phyloP scores from a whole-genome alignment of 2,888 invertebrate genomes.

The Epistrophe eligans region DNA sequence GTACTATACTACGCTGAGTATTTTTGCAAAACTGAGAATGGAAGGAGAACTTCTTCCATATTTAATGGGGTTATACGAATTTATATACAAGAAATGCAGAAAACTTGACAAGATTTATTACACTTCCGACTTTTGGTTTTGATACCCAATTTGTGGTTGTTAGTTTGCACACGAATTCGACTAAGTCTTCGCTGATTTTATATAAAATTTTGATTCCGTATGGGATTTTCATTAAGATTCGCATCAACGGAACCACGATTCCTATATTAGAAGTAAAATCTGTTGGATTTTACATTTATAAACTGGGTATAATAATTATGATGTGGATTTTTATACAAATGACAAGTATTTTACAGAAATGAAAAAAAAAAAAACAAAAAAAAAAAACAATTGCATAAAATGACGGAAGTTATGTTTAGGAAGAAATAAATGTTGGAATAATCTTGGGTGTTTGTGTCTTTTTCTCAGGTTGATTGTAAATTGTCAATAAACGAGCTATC shows the following conservation, averaged over 20 bases:
- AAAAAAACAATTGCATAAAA: too few species aligned
- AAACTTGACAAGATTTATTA: constrained; percentile 34
- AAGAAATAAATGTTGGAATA: too few species aligned
- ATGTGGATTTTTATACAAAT: not conserved
- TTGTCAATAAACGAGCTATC: too few species aligned
- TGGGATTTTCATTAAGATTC: constrained; percentile 9
- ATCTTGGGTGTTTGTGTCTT: too few species aligned
- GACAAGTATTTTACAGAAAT: too few species aligned
- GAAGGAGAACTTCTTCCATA: not conserved
- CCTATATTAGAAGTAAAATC: not conserved
- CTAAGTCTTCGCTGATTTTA: not conserved
- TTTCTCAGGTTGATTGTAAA: too few species aligned
- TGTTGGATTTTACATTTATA: not conserved
- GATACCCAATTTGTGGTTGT: constrained; percentile 43
- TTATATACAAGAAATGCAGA: constrained; percentile 3
- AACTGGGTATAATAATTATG: not conserved
- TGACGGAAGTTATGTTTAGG: too few species aligned
- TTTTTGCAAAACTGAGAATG: not conserved
- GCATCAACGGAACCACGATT: not conserved
- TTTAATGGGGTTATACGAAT: not conserved
- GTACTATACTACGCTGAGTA: not conserved
- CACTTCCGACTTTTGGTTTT: constrained; percentile 31
- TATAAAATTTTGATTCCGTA: constrained; percentile 5
- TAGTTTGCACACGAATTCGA: constrained; percentile 9
- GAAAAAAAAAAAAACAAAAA: too few species aligned